Evolutionary conservation across 2,797 vertebrate species (phyloP), one percentile per base, ranked within the genome.

Genomic region (Pempheris klunzingeri): DNA sequence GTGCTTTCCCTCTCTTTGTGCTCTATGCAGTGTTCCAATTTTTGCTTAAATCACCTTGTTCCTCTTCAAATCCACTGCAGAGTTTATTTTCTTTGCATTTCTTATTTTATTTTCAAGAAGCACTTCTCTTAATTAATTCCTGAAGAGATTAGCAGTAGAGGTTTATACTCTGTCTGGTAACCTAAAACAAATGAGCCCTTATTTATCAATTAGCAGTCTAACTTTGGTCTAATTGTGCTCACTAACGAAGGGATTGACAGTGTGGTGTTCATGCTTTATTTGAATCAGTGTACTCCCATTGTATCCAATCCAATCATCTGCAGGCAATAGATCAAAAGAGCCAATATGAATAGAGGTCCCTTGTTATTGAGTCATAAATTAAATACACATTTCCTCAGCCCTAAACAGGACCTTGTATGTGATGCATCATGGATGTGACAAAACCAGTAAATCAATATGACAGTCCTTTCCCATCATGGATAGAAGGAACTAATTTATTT

Each of bases 291-390:
- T 62, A 9, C 69, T 74, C 61, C 72, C 61, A 78, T 82, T 82
- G 63, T 83, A 73, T 68, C 84, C 73, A 70, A 65, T 84, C 81
- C 83, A 88, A 87, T 88, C 80, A 82, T 82, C 53, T 70, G 59
- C 49, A 13, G 63, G 78, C 78, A 30, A 84, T 88, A 85, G 49
- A 92, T 91, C 90, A 93, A 65, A 80, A 64, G 57, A 89, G 85
- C 82, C 85, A 81, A 87, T 85, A 80, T 90, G 82, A 90, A 89
- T 81, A 72, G 79, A 77, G 77, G 55, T 44, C 64, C 53, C 44
- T 50, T 86, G 70, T 82, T 87, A 87, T 87, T 81, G 81, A 88
- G 83, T 81, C 85, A 90, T 91, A 92, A 91, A 91, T 92, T 88
- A 87, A 88, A 86, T 61, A 55, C 72, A 61, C 66, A 73, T 91